phyloP scores from a whole-genome alignment of 2,797 vertebrate genomes.

The Adelosebastes latens region DNA sequence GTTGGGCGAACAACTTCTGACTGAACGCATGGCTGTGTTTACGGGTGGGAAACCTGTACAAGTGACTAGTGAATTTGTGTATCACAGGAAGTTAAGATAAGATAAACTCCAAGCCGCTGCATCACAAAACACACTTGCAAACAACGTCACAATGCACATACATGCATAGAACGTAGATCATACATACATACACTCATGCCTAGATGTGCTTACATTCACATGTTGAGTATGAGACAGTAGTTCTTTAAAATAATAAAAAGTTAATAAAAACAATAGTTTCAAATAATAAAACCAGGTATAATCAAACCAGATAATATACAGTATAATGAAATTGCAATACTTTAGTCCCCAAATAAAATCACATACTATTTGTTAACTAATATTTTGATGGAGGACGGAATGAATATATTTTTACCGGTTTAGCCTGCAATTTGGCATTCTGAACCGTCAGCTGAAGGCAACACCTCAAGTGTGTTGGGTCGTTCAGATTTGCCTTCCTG shows the following conservation, averaged over 20 bases:
- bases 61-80: background rate
- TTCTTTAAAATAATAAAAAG: background rate
- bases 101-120: background rate
- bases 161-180: background rate
- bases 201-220: background rate
- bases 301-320: background rate
- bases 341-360: background rate
- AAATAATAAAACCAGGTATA: no score
- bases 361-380: background rate
- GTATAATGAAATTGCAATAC: background rate
- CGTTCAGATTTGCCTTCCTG: background rate
- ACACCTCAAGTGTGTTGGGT: background rate
- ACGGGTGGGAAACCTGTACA: background rate
- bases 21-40: background rate
- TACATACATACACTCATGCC: background rate
- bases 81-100: background rate
- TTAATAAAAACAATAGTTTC: no score
- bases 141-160: background rate
- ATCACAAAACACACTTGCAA: background rate
- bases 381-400: background rate
- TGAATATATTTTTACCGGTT: background rate
- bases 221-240: background rate
- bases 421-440: background rate
- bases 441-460: background rate
- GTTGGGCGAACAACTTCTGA: background rate